A percentile compares a stretch with the other conserved stretches of the same genome.
Evolutionary conservation across 1,140 invertebrate genomes (phyloP).

Genomic region (Cotesia glomerata): DNA sequence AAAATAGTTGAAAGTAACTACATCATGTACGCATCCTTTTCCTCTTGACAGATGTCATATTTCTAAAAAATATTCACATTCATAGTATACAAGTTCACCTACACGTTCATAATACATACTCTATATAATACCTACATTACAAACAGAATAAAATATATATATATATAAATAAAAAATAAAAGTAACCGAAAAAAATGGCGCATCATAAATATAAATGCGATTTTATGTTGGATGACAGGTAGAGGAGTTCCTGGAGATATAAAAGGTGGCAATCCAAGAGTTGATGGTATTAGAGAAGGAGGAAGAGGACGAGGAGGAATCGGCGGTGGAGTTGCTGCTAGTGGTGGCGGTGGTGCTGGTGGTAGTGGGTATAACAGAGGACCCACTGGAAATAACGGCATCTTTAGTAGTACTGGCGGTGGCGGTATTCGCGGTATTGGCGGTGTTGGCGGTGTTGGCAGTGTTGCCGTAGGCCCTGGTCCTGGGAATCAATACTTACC

Average conservation of each 20-base stretch:
- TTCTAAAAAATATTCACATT: too few relatives aligned
- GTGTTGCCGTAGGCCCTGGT: constrained; percentile 35
- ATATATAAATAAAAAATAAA: neutral
- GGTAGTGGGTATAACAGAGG: constrained; percentile 27
- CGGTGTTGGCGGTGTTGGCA: constrained; percentile 17
- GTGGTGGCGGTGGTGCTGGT: neutral
- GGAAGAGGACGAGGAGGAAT: constrained; percentile 15
- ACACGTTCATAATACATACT: too few relatives aligned
- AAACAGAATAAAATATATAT: neutral
- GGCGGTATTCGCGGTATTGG: neutral
- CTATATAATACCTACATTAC: neutral
- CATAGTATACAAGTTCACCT: too few relatives aligned
- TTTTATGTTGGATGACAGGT: constrained; percentile 48
- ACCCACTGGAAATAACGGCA: constrained; percentile 23
- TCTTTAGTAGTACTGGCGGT: constrained; percentile 18
- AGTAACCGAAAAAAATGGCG: constrained; percentile 16
- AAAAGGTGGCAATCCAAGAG: constrained; percentile 31
- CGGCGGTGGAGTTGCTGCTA: constrained; percentile 13
- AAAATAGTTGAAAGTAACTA: too few relatives aligned
- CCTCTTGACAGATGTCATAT: too few relatives aligned
- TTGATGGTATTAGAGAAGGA: constrained; percentile 28
- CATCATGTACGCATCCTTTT: too few relatives aligned
- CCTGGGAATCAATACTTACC: constrained; percentile 57
- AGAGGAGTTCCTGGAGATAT: constrained; percentile 21
- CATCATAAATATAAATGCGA: constrained; percentile 50